Evolutionary conservation across 2,888 invertebrate genomes (phyloP).

Genomic region (Agrenia bidenticulata): DNA sequence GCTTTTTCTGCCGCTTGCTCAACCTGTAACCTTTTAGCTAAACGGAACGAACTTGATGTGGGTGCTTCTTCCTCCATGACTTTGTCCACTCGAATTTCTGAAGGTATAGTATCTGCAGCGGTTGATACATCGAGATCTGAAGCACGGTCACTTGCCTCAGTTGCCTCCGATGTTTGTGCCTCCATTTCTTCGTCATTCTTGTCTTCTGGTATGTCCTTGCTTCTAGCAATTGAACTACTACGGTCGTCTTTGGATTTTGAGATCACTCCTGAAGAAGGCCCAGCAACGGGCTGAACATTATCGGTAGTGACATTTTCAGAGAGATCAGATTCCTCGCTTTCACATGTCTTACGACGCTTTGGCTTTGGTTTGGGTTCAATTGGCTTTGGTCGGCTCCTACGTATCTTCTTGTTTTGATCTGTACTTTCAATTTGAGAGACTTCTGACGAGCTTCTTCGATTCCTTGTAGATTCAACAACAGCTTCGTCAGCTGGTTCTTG

Average conservation of each 20-base stretch:
- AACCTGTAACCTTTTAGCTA: not conserved
- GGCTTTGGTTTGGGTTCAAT: not conserved
- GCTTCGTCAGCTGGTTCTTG: no score
- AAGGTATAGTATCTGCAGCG: not conserved
- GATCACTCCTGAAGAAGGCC: not conserved
- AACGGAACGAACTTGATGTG: not conserved
- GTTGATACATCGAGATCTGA: not conserved
- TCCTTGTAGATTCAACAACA: no score
- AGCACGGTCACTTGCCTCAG: not conserved
- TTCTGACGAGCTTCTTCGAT: no score
- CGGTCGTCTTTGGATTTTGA: no score
- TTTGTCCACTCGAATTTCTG: no score
- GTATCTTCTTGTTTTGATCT: no score
- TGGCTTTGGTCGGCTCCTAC: no score
- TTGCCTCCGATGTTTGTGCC: not conserved
- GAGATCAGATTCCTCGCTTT: not conserved
- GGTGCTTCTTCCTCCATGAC: not conserved
- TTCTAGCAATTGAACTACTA: no score
- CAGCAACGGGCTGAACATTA: not conserved
- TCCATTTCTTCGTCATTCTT: constrained; percentile 1
- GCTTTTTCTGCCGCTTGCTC: not conserved
- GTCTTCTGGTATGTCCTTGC: no score
- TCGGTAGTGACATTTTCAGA: not conserved
- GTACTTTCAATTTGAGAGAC: no score
- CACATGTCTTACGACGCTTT: constrained; percentile 3